These are phyloP conservation scores for Zaprionus inermis DNA, from an alignment of 1,140 invertebrate species.

Conservation along the genomic window DNA sequence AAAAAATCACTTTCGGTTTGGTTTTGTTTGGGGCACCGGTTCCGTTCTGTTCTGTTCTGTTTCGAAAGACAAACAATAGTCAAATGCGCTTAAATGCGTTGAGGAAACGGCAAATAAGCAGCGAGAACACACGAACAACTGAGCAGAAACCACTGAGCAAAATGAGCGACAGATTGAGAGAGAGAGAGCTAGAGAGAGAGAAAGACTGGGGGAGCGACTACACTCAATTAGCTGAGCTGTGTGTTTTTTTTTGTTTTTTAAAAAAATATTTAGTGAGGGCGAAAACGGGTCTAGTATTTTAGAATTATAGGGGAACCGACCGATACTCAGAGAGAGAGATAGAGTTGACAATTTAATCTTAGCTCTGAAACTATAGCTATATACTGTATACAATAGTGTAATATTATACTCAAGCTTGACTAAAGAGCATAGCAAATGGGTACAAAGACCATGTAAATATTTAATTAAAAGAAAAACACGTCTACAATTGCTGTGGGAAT, in stretches of 20 bases:
- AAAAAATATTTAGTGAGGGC: conserved; percentile 14
- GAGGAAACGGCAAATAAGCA: conserved; percentile 78
- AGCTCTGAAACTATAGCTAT: not conserved
- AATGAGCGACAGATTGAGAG: conserved; percentile 47
- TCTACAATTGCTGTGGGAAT: conserved; percentile 6
- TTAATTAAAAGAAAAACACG: not conserved
- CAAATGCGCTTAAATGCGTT: conserved; percentile 78
- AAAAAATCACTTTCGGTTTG: conserved; percentile 35
- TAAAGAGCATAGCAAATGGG: not conserved
- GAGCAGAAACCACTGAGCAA: conserved; percentile 35
- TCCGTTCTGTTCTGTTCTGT: conserved; percentile 53
- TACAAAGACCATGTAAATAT: not conserved
- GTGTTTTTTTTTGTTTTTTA: conserved; percentile 8
- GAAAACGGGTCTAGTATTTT: conserved; percentile 12
- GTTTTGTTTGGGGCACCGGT: conserved; percentile 45
- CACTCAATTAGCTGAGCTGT: conserved; percentile 41
- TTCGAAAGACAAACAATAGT: conserved; percentile 72
- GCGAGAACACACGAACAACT: conserved; percentile 29
- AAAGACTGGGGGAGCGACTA: conserved; percentile 1
- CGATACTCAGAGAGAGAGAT: not conserved
- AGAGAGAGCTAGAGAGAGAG: conserved; percentile 16
- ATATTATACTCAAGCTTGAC: not conserved
- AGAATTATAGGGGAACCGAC: not conserved
- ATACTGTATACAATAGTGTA: not conserved
- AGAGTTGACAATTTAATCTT: not conserved